These are phyloP conservation scores for Synergus japonicus DNA, from an alignment of 2,888 invertebrate species.

Conservation along the genomic window DNA sequence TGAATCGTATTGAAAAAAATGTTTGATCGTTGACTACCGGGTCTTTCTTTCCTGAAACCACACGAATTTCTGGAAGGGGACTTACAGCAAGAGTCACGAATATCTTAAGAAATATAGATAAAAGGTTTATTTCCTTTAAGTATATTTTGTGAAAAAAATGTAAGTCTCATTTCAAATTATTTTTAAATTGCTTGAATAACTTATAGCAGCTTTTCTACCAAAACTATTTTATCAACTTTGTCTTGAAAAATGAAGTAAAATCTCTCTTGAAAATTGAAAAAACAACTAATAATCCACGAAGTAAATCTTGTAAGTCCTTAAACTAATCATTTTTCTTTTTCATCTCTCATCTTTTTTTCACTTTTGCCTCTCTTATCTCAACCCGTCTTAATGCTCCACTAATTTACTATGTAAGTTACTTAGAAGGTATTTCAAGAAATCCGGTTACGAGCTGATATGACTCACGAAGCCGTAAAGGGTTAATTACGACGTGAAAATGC, in stretches of 20 bases:
- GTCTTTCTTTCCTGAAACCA: conserved; percentile 8
- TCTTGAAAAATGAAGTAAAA: neutral
- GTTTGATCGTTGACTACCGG: conserved; percentile 20
- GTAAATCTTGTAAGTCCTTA: conserved; percentile 13
- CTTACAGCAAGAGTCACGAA: too few relatives aligned
- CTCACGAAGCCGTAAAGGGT: conserved; percentile 7
- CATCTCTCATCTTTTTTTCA: neutral
- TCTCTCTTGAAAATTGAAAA: neutral
- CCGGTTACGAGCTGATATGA: conserved; percentile 13
- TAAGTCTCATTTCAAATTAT: too few relatives aligned
- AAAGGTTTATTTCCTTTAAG: too few relatives aligned
- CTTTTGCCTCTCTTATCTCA: neutral
- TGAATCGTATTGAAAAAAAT: conserved; percentile 6
- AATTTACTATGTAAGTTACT: conserved; percentile 20
- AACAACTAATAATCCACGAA: neutral
- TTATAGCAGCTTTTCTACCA: too few relatives aligned
- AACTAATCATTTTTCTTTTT: conserved; percentile 8
- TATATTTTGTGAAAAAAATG: too few relatives aligned
- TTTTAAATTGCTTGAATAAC: too few relatives aligned
- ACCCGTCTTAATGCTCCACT: neutral
- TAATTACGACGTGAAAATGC: conserved; percentile 29
- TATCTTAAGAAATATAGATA: too few relatives aligned
- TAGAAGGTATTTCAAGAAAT: conserved; percentile 11
- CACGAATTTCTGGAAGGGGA: neutral
- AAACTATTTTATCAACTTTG: too few relatives aligned